These are phyloP conservation scores for Illadopsis cleaveri DNA, from an alignment of 2,113 vertebrate species.

Conservation along the genomic window DNA sequence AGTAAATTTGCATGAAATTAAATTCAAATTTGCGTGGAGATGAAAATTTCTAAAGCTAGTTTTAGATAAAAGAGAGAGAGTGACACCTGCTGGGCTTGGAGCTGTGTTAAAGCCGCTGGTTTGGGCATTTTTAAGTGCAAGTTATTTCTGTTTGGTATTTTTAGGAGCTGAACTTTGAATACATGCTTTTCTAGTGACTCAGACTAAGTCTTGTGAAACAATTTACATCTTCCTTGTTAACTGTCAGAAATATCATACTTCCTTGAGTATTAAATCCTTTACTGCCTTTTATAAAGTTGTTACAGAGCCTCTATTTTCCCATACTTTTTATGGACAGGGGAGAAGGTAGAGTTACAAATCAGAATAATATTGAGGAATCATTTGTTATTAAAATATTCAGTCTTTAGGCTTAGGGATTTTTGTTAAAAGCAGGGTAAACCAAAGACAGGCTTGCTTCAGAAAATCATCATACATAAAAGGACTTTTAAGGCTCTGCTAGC, in stretches of 20 bases:
- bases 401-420: neutral
- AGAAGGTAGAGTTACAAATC: neutral
- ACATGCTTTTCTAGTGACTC: neutral
- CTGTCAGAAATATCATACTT: neutral
- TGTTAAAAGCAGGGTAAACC: neutral
- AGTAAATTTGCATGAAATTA: neutral
- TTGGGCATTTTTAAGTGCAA: neutral
- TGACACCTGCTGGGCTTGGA: slow-evolving; percentile 28
- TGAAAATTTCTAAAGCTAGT: neutral
- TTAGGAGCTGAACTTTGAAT: neutral
- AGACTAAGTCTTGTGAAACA: neutral
- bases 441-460: neutral
- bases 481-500: neutral
- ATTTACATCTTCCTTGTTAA: neutral
- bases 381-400: neutral
- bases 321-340: neutral
- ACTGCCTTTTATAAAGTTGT: neutral
- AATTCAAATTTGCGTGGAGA: neutral
- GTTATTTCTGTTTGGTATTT: neutral
- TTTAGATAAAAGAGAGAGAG: neutral
- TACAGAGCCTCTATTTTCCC: neutral
- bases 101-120: neutral
- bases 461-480: neutral
- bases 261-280: neutral
- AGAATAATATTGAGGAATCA: neutral